Conservation (phyloP, 2,797 vertebrate genomes). For the Phaenicophaeus curvirostris region DNA sequence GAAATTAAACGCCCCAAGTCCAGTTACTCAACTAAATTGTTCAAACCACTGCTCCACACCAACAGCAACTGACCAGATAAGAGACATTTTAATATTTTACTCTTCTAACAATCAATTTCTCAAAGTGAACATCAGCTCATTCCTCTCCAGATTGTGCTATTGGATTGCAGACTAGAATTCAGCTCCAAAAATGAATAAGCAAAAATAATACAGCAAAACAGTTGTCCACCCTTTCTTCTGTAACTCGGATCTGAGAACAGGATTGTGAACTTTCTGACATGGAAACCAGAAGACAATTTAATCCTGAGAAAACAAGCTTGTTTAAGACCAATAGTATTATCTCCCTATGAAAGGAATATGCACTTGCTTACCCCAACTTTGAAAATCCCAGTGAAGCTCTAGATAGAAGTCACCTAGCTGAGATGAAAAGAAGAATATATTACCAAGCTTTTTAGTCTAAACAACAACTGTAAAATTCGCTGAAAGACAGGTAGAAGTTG, state of each 20-base stretch:
- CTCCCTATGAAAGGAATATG: background rate
- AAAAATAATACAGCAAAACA: background rate
- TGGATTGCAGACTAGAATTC: background rate
- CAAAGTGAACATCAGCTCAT: background rate
- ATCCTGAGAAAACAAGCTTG: background rate
- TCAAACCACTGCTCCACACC: background rate
- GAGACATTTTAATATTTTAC: background rate
- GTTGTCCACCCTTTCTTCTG: background rate
- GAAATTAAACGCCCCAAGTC: background rate
- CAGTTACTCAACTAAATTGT: background rate
- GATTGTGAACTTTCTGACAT: background rate
- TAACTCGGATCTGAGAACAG: background rate
- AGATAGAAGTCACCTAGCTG: slow-evolving; percentile 99
- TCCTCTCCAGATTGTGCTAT: background rate
- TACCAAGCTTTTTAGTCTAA: background rate
- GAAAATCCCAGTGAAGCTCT: slow-evolving; percentile 99
- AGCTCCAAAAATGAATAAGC: background rate
- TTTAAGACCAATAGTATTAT: background rate
- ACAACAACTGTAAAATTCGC: background rate
- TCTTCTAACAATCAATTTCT: background rate
- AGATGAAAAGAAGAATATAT: slow-evolving; percentile 50
- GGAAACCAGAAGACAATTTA: background rate
- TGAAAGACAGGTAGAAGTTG: background rate
- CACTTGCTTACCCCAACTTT: slow-evolving; percentile 96
- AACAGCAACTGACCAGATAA: background rate